These are phyloP conservation scores for Cantharis flavilabris DNA, from an alignment of 2,888 invertebrate genomes.

Conservation along the genomic window DNA sequence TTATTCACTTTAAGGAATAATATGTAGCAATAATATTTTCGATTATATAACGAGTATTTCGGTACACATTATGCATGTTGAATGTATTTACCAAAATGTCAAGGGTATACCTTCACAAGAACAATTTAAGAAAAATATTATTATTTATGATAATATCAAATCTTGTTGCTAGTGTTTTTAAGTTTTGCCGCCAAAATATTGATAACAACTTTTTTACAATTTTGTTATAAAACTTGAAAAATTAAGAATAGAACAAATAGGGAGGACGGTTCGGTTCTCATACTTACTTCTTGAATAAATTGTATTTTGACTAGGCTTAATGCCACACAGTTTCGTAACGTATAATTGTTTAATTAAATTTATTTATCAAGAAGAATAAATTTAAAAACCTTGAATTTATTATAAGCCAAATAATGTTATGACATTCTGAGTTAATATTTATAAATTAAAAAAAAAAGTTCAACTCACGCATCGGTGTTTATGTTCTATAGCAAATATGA, in stretches of 20 bases:
- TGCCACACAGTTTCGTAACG: not conserved
- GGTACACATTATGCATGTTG: not conserved
- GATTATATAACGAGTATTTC: not conserved
- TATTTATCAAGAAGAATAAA: not conserved
- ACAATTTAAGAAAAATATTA: not conserved
- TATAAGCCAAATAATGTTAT: not conserved
- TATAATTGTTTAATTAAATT: not conserved
- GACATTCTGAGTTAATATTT: not conserved
- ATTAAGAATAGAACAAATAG: not conserved
- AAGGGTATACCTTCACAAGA: slow-evolving; percentile 1
- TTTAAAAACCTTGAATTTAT: not conserved
- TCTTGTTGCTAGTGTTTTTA: too few relatives aligned
- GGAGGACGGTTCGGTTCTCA: not conserved
- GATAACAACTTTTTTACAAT: not conserved
- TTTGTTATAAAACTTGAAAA: not conserved
- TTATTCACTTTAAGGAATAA: too few relatives aligned
- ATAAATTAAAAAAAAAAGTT: not conserved
- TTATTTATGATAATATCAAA: not conserved
- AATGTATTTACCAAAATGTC: not conserved
- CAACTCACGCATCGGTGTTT: not conserved
- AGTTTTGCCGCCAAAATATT: not conserved
- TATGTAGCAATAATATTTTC: not conserved
- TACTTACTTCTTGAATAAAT: not conserved
- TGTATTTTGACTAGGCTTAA: not conserved
- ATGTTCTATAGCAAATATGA: not conserved